Evolutionary conservation across 1,140 invertebrate genomes (phyloP).

Genomic region (Aleiodes sp.): DNA sequence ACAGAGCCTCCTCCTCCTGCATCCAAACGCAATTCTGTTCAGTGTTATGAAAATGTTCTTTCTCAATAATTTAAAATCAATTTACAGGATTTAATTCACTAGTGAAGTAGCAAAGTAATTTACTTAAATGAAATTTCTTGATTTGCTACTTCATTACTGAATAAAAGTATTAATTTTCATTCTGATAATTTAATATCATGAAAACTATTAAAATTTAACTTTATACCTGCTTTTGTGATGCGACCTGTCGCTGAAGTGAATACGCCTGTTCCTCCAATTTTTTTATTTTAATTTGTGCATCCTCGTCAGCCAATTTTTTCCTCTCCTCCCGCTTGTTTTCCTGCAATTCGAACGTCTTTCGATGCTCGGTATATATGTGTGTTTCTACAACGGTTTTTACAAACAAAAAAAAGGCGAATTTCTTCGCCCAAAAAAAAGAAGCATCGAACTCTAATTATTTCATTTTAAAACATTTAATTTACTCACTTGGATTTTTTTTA

Average conservation of each 20-base stretch:
- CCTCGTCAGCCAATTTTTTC: constrained; percentile 93
- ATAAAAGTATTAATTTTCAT: neutral
- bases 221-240: constrained; percentile 82
- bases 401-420: constrained; percentile 21
- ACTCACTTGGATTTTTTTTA: constrained; percentile 82
- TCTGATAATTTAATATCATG: too few relatives aligned
- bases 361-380: constrained; percentile 34
- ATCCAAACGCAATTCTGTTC: constrained; percentile 64
- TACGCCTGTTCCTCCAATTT: constrained; percentile 92
- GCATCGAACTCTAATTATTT: neutral
- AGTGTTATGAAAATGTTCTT: constrained; percentile 62
- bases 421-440: constrained; percentile 21
- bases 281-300: constrained; percentile 93
- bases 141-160: too few relatives aligned
- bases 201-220: constrained; percentile 9
- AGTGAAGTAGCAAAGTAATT: too few relatives aligned
- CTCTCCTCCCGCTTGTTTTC: constrained; percentile 92
- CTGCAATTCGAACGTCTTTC: constrained; percentile 63
- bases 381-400: constrained; percentile 16
- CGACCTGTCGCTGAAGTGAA: constrained; percentile 83
- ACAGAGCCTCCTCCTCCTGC: constrained; percentile 94
- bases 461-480: neutral
- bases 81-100: too few relatives aligned
- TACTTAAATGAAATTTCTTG: too few relatives aligned
- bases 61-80: constrained; percentile 35